Conservation (phyloP, 2,888 invertebrate species). For the Eucriotettix oculatus region DNA sequence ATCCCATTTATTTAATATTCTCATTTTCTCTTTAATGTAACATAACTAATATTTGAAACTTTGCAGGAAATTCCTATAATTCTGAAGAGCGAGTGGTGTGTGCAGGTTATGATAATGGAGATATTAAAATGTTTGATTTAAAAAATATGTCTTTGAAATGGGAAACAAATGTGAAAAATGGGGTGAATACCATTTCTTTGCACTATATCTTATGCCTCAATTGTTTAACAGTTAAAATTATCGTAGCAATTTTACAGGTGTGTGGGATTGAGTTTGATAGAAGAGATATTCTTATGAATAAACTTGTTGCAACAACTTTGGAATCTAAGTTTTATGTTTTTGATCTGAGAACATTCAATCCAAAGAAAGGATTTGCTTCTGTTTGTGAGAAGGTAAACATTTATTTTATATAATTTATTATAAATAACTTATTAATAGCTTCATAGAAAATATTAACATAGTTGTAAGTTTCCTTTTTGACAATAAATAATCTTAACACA, state of each 20-base stretch:
- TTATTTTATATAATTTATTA: background rate
- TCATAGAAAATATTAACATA: no score
- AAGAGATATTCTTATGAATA: constrained; percentile 88
- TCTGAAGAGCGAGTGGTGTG: constrained; percentile 70
- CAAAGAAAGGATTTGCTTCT: constrained; percentile 65
- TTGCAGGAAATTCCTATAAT: constrained; percentile 63
- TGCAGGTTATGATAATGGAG: constrained; percentile 93
- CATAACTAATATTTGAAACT: background rate
- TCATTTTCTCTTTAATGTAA: no score
- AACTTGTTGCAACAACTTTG: constrained; percentile 75
- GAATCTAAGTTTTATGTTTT: constrained; percentile 82
- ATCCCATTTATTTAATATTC: no score
- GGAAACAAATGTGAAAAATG: constrained; percentile 87
- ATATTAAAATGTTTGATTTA: constrained; percentile 84
- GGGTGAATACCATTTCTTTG: constrained; percentile 35
- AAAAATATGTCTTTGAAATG: constrained; percentile 66
- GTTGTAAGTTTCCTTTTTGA: no score
- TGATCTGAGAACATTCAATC: constrained; percentile 77
- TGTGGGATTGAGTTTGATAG: constrained; percentile 83
- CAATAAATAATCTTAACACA: no score
- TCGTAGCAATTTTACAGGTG: constrained; percentile 28
- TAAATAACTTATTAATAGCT: no score
- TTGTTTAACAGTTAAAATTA: background rate
- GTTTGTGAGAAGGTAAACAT: constrained; percentile 34
- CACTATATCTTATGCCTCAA: background rate